A percentile compares a stretch with the other conserved stretches of the same genome.
phyloP scores from a whole-genome alignment of 2,888 invertebrate species.

The Chymomyza amoena region DNA sequence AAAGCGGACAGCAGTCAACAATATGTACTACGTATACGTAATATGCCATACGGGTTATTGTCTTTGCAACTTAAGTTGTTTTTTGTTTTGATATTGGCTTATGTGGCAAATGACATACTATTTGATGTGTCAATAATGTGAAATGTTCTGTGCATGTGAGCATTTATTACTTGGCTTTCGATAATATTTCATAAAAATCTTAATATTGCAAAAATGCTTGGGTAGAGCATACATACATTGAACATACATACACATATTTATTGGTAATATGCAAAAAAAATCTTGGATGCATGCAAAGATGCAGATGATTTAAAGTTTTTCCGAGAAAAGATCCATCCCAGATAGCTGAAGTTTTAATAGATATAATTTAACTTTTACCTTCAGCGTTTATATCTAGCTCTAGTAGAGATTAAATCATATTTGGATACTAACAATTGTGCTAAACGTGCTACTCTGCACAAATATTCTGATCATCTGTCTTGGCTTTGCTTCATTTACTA shows the following conservation, averaged over 20 bases:
- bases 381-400: no score
- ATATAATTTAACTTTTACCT: no score
- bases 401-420: not conserved
- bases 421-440: not conserved
- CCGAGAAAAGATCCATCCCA: no score
- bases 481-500: not conserved
- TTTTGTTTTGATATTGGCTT: not conserved
- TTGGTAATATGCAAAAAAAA: no score
- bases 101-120: slow-evolving; percentile 27
- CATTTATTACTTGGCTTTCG: not conserved
- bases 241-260: no score
- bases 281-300: no score
- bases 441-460: not conserved
- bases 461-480: not conserved
- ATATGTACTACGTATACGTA: not conserved
- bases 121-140: slow-evolving; percentile 39
- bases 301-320: no score
- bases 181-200: not conserved
- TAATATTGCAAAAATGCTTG: not conserved
- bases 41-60: not conserved
- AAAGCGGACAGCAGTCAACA: not conserved
- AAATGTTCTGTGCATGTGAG: not conserved
- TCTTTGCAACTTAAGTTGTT: not conserved
- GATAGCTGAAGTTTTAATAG: no score
- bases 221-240: no score